Conservation (phyloP, 2,113 vertebrate genomes). For the Romanogobio albipinnatus region DNA sequence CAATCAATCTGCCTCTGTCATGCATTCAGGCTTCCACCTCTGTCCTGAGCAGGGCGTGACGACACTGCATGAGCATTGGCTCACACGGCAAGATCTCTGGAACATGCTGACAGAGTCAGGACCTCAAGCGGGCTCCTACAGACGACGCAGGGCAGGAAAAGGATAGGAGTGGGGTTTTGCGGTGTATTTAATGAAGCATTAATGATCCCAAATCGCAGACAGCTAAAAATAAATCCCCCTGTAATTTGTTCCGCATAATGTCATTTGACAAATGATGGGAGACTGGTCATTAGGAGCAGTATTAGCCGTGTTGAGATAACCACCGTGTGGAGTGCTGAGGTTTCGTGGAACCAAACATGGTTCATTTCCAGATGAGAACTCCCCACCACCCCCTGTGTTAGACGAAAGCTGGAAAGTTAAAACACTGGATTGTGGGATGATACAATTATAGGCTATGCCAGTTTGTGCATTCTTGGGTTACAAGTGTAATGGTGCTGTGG, state of each 20-base stretch:
- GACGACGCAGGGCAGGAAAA: constrained; percentile 57
- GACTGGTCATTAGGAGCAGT: constrained; percentile 65
- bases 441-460: constrained; percentile 77
- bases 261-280: constrained; percentile 60
- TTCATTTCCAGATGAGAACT: constrained; percentile 44
- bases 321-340: constrained; percentile 51
- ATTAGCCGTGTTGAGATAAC: constrained; percentile 68
- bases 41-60: constrained; percentile 35
- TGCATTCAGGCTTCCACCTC: constrained; percentile 11
- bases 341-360: constrained; percentile 59
- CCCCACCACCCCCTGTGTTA: constrained; percentile 35
- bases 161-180: constrained; percentile 58
- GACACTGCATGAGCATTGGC: constrained; percentile 22
- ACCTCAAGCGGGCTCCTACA: constrained; percentile 42
- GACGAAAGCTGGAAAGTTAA: constrained; percentile 58
- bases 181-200: constrained; percentile 64
- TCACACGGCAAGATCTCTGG: constrained; percentile 2
- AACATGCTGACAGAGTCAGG: constrained; percentile 2
- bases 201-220: constrained; percentile 62
- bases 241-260: constrained; percentile 61
- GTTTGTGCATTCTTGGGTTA: constrained; percentile 73
- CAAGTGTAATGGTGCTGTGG: constrained; percentile 70
- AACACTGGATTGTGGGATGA: constrained; percentile 70
- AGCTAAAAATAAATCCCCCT: constrained; percentile 59
- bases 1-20: constrained; percentile 17